Conservation (phyloP, 2,797 vertebrate species). For the Melanotaenia parkinsoni region DNA sequence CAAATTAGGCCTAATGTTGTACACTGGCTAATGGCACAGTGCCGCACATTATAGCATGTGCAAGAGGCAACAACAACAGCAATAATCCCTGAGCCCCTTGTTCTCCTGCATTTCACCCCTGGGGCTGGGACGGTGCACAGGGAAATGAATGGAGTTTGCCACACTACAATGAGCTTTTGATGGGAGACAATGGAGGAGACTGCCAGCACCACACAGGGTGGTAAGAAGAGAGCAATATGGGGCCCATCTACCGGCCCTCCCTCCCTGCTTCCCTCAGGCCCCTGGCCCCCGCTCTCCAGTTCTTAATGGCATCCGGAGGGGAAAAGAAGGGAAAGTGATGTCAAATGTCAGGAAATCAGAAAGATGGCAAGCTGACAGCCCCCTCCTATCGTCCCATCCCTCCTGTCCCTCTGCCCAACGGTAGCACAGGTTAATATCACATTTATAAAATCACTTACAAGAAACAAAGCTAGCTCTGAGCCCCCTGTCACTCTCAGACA, state of each 20-base stretch:
- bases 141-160: slow-evolving; percentile 88
- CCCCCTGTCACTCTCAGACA: slow-evolving; percentile 78
- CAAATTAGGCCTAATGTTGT: slow-evolving; percentile 90
- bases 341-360: slow-evolving; percentile 87
- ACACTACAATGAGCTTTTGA: slow-evolving; percentile 91
- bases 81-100: slow-evolving; percentile 84
- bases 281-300: slow-evolving; percentile 74
- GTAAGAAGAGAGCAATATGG: slow-evolving; percentile 85
- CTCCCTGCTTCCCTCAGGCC: slow-evolving; percentile 75
- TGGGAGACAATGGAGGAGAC: slow-evolving; percentile 88
- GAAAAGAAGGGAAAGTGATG: slow-evolving; percentile 84
- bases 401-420: slow-evolving; percentile 74
- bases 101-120: slow-evolving; percentile 81
- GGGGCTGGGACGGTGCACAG: slow-evolving; percentile 80
- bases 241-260: slow-evolving; percentile 80
- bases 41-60: slow-evolving; percentile 85
- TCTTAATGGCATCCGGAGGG: slow-evolving; percentile 87
- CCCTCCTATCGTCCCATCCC: slow-evolving; percentile 67
- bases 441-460: slow-evolving; percentile 86
- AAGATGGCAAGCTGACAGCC: slow-evolving; percentile 83
- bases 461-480: slow-evolving; percentile 80
- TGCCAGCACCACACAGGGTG: slow-evolving; percentile 85
- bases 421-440: slow-evolving; percentile 86
- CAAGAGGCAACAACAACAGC: slow-evolving; percentile 83
- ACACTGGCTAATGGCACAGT: slow-evolving; percentile 87